phyloP scores from a whole-genome alignment of 2,888 invertebrate species.

The Norana najaformis region DNA sequence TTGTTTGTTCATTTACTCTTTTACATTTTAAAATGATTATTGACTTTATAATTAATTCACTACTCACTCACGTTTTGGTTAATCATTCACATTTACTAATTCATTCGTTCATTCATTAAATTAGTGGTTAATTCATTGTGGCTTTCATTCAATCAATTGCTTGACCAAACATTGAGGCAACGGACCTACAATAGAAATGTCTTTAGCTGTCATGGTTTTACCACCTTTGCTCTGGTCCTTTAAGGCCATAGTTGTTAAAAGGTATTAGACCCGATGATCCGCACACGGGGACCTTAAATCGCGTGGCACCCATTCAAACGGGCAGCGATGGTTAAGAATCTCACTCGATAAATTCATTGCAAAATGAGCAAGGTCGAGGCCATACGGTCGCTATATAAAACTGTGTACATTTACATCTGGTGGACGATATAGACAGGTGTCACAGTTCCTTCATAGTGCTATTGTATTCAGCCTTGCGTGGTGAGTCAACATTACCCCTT shows the following conservation, averaged over 20 bases:
- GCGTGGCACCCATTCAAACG: no score
- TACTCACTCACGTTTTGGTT: neutral
- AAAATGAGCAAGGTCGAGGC: no score
- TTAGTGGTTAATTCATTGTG: neutral
- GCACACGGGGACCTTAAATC: no score
- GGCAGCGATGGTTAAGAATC: no score
- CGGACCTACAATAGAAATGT: neutral
- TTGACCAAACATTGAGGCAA: neutral
- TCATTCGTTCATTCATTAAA: no score
- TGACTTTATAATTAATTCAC: neutral
- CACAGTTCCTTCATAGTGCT: neutral
- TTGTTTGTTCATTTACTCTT: no score
- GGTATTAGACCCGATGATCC: no score
- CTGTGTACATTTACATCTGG: no score
- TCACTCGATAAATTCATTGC: no score
- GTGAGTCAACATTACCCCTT: constrained; percentile 10
- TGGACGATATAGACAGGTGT: neutral
- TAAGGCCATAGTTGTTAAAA: no score
- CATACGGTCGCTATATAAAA: no score
- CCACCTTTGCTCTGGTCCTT: no score
- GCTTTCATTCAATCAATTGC: neutral
- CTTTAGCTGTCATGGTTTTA: neutral
- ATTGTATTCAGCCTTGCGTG: neutral
- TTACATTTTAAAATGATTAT: neutral
- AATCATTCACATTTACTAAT: neutral